These are phyloP conservation scores for Eospalax fontanierii DNA, from an alignment of 2,797 vertebrate genomes.

Conservation along the genomic window DNA sequence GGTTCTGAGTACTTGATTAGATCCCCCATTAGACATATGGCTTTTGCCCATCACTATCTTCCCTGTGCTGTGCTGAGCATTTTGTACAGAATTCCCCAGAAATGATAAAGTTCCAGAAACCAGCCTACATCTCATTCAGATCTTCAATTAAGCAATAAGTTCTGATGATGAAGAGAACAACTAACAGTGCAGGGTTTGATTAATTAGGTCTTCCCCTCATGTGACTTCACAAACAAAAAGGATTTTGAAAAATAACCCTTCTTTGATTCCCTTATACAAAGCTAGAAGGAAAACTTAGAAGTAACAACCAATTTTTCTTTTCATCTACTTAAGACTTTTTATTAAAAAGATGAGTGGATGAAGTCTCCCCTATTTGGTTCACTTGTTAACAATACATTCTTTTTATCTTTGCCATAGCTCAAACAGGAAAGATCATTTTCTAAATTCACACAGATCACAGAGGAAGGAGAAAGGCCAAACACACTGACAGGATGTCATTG, in stretches of 20 bases:
- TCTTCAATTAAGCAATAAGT: background rate
- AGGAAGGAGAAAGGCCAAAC: background rate
- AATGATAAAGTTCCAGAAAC: constrained; percentile 29
- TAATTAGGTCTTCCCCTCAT: background rate
- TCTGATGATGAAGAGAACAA: background rate
- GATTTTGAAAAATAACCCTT: constrained; percentile 36
- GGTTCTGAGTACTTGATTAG: background rate
- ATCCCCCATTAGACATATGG: background rate
- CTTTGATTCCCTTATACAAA: background rate
- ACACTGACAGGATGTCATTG: background rate
- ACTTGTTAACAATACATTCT: constrained; percentile 1
- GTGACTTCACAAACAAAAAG: background rate
- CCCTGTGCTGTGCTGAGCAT: background rate
- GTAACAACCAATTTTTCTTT: constrained; percentile 16
- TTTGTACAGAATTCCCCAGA: background rate
- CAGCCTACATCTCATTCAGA: background rate
- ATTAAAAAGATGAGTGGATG: background rate
- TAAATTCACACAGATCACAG: background rate
- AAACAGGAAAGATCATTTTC: background rate
- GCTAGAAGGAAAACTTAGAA: constrained; percentile 48
- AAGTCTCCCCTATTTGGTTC: background rate
- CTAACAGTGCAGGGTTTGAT: background rate
- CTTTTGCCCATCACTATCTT: background rate
- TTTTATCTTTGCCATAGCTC: background rate
- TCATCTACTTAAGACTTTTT: constrained; percentile 7